Base-by-base conservation (phyloP, 2,888 invertebrate species). In the Celastrina argiolus region DNA sequence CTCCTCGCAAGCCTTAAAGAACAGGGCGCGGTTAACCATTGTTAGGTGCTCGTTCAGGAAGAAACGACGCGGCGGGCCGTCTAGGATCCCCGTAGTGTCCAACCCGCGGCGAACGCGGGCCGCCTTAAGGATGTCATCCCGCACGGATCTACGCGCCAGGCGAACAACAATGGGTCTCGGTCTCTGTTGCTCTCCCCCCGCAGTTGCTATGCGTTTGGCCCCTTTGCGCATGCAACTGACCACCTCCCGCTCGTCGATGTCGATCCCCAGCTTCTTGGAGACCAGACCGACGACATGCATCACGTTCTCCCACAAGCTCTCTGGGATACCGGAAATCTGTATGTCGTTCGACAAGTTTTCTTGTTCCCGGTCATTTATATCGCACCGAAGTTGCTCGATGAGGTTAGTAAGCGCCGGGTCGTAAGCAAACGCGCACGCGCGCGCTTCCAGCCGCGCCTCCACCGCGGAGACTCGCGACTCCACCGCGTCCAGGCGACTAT, bases 351-450 rank as follows among this genome's bases (percentile, higher is more conserved):
- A 4, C 14, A 71, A 10, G 34, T 61, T n/a, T 10, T 67, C 66
- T 18, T 71, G 71, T 12, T 71, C 70, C 12, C 67, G 64, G 10
- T 67, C 67, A 28, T 68, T 67, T 10, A 71, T 18, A 12, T 69
- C 69, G 4, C 36, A 12, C 18, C 39, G 31, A 12, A 65, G 39
- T 12, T 36, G 31, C 6, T 36, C 56, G 5, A 65, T 34, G 6
- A 59, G 4, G n/a, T 14, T 14, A 18, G 22, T 18, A 12, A 18
- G 18, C 26, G 56, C 22, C 18, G 56, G 56, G 56, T 56, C 56
- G 7, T 12, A 12, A 5, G 22, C 56, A 22, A 12, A 22, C 4
- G 4, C 18, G 14, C 34, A 14, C 14, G 59, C 16, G 8, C 5
- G 31, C n/a, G 34, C 59, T 1, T 16, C 7, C 34, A 59, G n/a